Evolutionary conservation across 2,888 invertebrate species (phyloP).

Genomic region (Athalia cordata): DNA sequence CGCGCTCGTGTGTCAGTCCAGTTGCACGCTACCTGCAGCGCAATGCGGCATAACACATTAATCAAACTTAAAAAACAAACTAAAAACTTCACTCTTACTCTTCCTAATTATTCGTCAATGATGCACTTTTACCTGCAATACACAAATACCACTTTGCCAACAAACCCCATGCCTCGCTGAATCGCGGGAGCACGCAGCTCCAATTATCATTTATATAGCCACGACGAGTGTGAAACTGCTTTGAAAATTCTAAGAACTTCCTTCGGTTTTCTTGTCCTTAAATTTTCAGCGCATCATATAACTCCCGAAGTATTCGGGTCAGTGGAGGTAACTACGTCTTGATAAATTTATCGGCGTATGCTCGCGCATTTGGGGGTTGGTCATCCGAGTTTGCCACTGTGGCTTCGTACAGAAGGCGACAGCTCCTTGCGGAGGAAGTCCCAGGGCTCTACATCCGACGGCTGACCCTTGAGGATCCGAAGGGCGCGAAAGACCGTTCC

Average conservation of each 20-base stretch:
- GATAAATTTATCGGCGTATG: not conserved
- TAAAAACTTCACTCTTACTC: conserved; percentile 37
- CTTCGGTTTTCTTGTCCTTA: no score
- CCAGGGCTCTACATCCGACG: conserved; percentile 70
- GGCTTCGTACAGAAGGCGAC: conserved; percentile 69
- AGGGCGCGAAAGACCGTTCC: conserved; percentile 62
- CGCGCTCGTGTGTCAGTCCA: conserved; percentile 39
- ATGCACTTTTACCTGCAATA: not conserved
- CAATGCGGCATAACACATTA: conserved; percentile 41
- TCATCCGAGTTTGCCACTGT: conserved; percentile 56
- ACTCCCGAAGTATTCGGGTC: no score
- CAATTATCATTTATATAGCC: no score
- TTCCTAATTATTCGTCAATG: not conserved
- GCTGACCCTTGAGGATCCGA: conserved; percentile 70
- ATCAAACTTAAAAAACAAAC: conserved; percentile 29
- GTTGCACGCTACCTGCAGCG: conserved; percentile 41
- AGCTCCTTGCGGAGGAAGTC: conserved; percentile 69
- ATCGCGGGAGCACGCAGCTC: no score
- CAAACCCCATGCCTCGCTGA: not conserved
- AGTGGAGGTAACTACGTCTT: not conserved
- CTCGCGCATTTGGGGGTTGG: conserved; percentile 8
- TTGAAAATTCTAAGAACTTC: no score
- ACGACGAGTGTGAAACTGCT: no score
- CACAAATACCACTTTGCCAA: not conserved
- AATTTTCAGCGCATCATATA: no score